Conservation (phyloP, 2,113 vertebrate species). For the Tenrec ecaudatus region DNA sequence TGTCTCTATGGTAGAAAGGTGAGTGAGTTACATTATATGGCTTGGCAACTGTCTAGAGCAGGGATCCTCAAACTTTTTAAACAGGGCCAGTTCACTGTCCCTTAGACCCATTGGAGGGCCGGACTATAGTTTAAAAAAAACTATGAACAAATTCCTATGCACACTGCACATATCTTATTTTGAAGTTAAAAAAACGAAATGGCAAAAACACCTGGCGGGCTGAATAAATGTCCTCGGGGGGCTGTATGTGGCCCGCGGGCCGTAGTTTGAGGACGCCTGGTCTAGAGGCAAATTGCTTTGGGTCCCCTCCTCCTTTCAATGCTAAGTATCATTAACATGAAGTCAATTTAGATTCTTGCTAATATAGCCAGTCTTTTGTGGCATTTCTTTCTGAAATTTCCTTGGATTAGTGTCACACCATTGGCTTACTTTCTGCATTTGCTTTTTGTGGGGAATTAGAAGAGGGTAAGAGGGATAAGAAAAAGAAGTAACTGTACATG, state of each 20-base stretch:
- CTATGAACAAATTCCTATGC: too few relatives aligned
- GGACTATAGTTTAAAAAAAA: too few relatives aligned
- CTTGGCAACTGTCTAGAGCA: background rate
- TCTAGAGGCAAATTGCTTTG: background rate
- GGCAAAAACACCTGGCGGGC: too few relatives aligned
- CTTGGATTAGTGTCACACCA: background rate
- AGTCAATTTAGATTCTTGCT: constrained; percentile 1
- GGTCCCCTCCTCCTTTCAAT: background rate
- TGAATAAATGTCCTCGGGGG: too few relatives aligned
- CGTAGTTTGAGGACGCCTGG: too few relatives aligned
- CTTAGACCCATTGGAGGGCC: too few relatives aligned
- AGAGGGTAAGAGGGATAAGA: background rate
- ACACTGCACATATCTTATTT: too few relatives aligned
- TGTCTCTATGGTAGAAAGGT: constrained; percentile 99
- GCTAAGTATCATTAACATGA: constrained; percentile 47
- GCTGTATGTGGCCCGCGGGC: too few relatives aligned
- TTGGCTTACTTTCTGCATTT: background rate
- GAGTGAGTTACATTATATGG: constrained; percentile 73
- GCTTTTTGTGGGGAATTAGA: background rate
- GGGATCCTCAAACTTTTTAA: too few relatives aligned
- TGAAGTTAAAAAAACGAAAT: too few relatives aligned
- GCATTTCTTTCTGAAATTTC: constrained; percentile 26
- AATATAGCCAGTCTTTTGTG: background rate
- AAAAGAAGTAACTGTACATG: background rate
- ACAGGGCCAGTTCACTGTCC: too few relatives aligned